Base-by-base conservation (phyloP, 2,888 invertebrate species). In the Erebia palarica region DNA sequence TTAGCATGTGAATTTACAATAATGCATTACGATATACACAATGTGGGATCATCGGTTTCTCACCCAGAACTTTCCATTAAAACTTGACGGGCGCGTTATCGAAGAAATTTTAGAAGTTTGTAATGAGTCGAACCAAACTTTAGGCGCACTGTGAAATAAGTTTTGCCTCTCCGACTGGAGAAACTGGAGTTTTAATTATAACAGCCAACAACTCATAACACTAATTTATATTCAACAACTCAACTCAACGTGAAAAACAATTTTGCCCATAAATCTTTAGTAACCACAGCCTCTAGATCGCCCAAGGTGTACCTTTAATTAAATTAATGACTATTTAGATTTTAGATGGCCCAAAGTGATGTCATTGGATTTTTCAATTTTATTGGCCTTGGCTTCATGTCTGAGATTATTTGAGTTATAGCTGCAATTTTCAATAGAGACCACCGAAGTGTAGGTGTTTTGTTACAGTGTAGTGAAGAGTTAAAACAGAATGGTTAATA, bases 381-480 rank as follows among this genome's bases (percentile, higher is more conserved):
- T 75, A 81, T 80, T 82, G 84, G 81, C 88, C 88, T 87, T 86
- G 87, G 68, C 69, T 70, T 74, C 79, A 77, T 77, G 64, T 69
- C 73, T 64, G 68, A 70, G 78, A 81, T 83, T 85, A 82, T 80
- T 80, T 80, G 78, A 79, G 80, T 82, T 82, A 79, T 78, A 78
- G 75, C 77, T 80, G 82, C 81, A 81, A 83, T 83, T 83, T 81
- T 79, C 79, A 80, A 84, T 86, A 79, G 74, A 72, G 72, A 72
- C 61, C 59, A 73, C 70, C 68, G 21, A 69, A 59, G 78, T 81
- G 87, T 87, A 84, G 86, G 86, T 79, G 79, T 68, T 78, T 27
- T 9, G 65, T 58, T 78, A 81, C 72, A 84, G 82, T 73, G 75
- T 71, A 81, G 69, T 7, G 57, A 14, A 58, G 57, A 58, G 13